phyloP scores from a whole-genome alignment of 2,113 vertebrate species.

The Forbesichthys agassizii region DNA sequence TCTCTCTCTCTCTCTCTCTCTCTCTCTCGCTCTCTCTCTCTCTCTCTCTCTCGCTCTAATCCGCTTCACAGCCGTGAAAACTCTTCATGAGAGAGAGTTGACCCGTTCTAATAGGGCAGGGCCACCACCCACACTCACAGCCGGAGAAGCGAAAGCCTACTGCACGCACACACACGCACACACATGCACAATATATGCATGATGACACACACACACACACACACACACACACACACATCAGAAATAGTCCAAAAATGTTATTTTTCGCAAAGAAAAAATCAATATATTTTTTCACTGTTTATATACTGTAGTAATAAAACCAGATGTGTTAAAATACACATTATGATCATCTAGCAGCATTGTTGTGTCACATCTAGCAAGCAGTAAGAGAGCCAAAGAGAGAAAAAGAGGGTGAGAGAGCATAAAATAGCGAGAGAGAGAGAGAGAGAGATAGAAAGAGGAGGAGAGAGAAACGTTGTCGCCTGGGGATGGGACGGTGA shows the following conservation, averaged over 20 bases:
- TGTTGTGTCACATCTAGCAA: background rate
- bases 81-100: slow-evolving; percentile 67
- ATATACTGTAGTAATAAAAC: too few relatives aligned
- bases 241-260: background rate
- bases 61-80: slow-evolving; percentile 75
- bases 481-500: background rate
- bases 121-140: slow-evolving; percentile 63
- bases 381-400: background rate
- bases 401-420: background rate
- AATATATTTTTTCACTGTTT: too few relatives aligned
- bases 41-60: slow-evolving; percentile 49
- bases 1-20: too few relatives aligned
- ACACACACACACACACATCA: background rate
- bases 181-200: background rate
- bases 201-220: background rate
- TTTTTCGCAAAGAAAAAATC: too few relatives aligned
- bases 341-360: too few relatives aligned
- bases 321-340: too few relatives aligned
- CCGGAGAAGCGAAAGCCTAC: slow-evolving; percentile 42
- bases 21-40: too few relatives aligned
- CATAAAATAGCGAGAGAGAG: background rate
- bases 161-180: background rate
- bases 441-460: background rate
- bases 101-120: slow-evolving; percentile 70
- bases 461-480: background rate